phyloP scores from a whole-genome alignment of 2,797 vertebrate genomes.

The Odontamblyopus rebecca region DNA sequence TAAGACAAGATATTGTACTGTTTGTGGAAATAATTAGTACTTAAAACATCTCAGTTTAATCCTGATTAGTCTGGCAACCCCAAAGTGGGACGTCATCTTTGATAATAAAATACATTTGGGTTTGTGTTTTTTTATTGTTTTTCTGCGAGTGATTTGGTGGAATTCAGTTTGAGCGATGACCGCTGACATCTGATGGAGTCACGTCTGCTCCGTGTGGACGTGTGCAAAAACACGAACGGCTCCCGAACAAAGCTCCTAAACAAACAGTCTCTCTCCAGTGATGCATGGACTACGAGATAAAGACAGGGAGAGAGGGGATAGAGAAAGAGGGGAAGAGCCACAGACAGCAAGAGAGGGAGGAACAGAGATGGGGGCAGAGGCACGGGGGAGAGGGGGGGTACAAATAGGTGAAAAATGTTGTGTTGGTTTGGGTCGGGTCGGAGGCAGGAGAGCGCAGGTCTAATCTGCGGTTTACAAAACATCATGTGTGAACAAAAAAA shows the following conservation, averaged over 20 bases:
- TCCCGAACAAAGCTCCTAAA: constrained; percentile 38
- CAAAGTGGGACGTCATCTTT: not conserved
- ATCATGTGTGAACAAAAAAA: no score
- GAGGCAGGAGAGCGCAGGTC: no score
- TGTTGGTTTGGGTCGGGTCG: no score
- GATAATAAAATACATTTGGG: not conserved
- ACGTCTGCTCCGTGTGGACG: not conserved
- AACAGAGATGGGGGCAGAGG: constrained; percentile 51
- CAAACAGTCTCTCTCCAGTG: constrained; percentile 29
- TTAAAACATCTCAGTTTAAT: no score
- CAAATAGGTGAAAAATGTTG: no score
- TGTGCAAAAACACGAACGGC: not conserved
- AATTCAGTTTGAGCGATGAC: constrained; percentile 7
- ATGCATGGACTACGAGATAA: not conserved
- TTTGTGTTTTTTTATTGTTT: not conserved
- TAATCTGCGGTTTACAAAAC: no score
- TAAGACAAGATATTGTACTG: no score
- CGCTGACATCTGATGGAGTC: constrained; percentile 4
- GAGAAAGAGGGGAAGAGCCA: no score
- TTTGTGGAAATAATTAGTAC: no score
- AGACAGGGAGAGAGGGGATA: no score
- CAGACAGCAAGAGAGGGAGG: constrained; percentile 42
- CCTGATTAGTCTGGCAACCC: no score
- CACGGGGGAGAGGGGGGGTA: constrained; percentile 29
- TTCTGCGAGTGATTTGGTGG: not conserved